These are phyloP conservation scores for Pantherophis guttatus DNA, from an alignment of 2,113 vertebrate species.

Conservation along the genomic window DNA sequence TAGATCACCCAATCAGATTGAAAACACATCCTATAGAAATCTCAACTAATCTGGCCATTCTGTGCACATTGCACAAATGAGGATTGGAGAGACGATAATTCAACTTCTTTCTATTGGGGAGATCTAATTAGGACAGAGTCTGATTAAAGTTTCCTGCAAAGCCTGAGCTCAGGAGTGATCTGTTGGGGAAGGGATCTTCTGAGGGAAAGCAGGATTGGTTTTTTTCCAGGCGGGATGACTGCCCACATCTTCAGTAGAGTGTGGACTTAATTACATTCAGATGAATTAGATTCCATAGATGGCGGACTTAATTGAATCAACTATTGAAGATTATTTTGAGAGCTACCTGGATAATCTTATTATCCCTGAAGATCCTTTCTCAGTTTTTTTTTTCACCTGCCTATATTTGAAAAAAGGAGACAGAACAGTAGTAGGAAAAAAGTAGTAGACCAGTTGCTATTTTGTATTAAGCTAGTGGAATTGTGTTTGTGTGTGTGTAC, in stretches of 20 bases:
- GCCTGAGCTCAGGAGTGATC: not conserved
- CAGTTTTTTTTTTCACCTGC: not conserved
- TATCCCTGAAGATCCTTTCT: not conserved
- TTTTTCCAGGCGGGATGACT: not conserved
- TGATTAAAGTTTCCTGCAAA: not conserved
- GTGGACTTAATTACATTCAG: too few relatives aligned
- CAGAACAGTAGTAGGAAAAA: not conserved
- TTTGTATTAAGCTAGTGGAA: not conserved
- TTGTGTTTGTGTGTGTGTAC: not conserved
- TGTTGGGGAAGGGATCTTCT: not conserved
- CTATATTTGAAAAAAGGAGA: not conserved
- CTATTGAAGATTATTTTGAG: not conserved
- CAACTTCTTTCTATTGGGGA: not conserved
- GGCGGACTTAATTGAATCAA: not conserved
- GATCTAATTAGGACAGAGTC: not conserved
- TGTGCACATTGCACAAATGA: not conserved
- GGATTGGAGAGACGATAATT: not conserved
- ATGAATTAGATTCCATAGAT: not conserved
- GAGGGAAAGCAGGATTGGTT: not conserved
- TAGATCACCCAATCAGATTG: not conserved
- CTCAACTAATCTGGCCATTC: not conserved
- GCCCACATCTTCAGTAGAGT: not conserved
- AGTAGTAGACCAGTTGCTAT: not conserved
- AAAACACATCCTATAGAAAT: not conserved
- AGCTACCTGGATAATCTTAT: not conserved